A percentile compares a stretch with the other conserved stretches of the same genome.
phyloP scores from a whole-genome alignment of 2,888 invertebrate species.

The Pseudoips prasinana region DNA sequence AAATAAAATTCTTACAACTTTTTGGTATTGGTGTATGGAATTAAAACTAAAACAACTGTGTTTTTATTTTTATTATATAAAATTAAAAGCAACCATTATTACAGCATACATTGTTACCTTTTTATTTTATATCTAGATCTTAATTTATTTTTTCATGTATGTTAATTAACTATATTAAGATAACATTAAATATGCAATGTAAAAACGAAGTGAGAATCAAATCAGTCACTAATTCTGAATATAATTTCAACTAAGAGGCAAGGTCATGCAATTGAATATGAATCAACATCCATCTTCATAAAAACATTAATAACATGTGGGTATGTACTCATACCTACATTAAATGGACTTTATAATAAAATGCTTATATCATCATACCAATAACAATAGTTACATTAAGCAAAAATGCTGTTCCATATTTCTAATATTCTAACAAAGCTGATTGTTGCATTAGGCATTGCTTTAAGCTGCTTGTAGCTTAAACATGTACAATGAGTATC shows the following conservation, averaged over 20 bases:
- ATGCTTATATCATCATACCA: conserved; percentile 13
- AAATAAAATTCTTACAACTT: too few species aligned
- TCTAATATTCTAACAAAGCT: conserved; percentile 23
- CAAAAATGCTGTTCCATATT: conserved; percentile 15
- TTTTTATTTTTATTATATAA: conserved; percentile 72
- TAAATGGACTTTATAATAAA: conserved; percentile 16
- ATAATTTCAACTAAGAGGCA: conserved; percentile 25
- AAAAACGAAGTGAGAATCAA: conserved; percentile 39
- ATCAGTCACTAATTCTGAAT: conserved; percentile 27
- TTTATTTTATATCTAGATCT: conserved; percentile 49
- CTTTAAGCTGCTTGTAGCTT: conserved; percentile 31
- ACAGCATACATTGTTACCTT: conserved; percentile 69
- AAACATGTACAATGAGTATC: conserved; percentile 18
- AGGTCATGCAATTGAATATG: conserved; percentile 21
- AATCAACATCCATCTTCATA: conserved; percentile 19
- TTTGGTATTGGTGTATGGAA: too few species aligned
- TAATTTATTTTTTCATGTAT: conserved; percentile 40
- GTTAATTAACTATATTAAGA: conserved; percentile 31
- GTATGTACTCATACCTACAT: conserved; percentile 10
- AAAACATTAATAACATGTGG: conserved; percentile 16
- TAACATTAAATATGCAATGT: conserved; percentile 33
- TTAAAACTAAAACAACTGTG: conserved; percentile 34
- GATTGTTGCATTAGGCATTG: conserved; percentile 27
- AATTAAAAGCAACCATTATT: conserved; percentile 79
- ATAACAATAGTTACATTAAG: conserved; percentile 8